Evolutionary conservation across 1,140 invertebrate species (phyloP), one percentile per base, ranked within the genome.

Genomic region (Oryctes rhinoceros): DNA sequence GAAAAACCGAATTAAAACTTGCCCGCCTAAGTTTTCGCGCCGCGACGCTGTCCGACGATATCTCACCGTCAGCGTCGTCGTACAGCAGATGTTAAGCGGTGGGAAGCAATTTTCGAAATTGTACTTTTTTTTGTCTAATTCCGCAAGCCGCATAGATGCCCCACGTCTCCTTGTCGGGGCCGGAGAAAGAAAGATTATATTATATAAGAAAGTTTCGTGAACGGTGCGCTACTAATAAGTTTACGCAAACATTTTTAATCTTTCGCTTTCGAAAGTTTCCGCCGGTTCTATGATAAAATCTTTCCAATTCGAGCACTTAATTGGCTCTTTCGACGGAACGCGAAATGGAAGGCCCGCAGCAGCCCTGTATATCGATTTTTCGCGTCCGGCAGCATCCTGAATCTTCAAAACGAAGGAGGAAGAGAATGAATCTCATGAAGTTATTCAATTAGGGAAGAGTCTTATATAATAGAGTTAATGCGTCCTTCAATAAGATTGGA

Each of bases 171-270:
- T 59, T 18, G 13, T 7, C 15, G 6, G 15, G 15, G 5, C 5
- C 3, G 18, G 13, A 13, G 15, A 7, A 18, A 59, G n/a, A 59
- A 59, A 18, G 53, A 59, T 59, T 59, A 59, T 44, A 59, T 44
- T 44, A 44, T 44, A 44, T 44, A 15, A 18, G 53, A 59, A 59
- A 59, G 15, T 59, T 59, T 59, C 53, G 39, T 7, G 13, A n/a
- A 18, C 15, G n/a, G 15, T n/a, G 15, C 15, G 49, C 4, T 13
- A 59, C 15, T 59, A 59, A 59, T 59, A 59, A 59, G 53, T 59
- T 59, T 59, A 59, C 53, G 53, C 53, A 59, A 59, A 59, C 53
- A 59, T 59, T 59, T 59, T 59, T 59, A 59, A 59, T 59, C 53
- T 59, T 59, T 59, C 53, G 53, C 53, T 18, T 59, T n/a, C 15